phyloP scores from a whole-genome alignment of 2,888 invertebrate species.

The Hypena proboscidalis region DNA sequence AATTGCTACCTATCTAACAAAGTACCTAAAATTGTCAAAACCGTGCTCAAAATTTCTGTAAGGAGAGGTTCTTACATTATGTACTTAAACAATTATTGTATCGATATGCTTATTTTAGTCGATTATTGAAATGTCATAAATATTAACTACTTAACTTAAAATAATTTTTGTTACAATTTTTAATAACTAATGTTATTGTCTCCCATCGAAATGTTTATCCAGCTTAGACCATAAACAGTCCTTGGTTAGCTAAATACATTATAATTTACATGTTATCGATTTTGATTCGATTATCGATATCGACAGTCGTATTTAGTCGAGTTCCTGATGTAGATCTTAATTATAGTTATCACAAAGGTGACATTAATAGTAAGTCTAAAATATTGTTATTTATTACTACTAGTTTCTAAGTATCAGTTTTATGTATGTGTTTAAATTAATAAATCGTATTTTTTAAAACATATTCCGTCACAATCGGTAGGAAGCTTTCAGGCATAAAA shows the following conservation, averaged over 20 bases:
- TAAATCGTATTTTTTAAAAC: conserved; percentile 62
- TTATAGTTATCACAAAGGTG: conserved; percentile 32
- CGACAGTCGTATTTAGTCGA: conserved; percentile 38
- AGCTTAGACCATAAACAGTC: conserved; percentile 17
- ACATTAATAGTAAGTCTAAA: conserved; percentile 36
- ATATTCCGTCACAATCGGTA: conserved; percentile 74
- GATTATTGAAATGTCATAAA: conserved; percentile 32
- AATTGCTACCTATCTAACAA: conserved; percentile 22
- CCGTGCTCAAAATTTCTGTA: conserved; percentile 40
- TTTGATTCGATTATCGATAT: conserved; percentile 11
- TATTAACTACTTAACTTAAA: conserved; percentile 12
- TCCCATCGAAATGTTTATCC: conserved; percentile 25
- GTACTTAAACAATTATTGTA: conserved; percentile 41
- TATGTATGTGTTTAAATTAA: conserved; percentile 60
- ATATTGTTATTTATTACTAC: conserved; percentile 40
- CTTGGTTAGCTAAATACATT: conserved; percentile 9
- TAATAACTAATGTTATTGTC: conserved; percentile 13
- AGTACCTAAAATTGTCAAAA: conserved; percentile 20
- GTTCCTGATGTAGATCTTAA: conserved; percentile 50
- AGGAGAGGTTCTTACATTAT: conserved; percentile 26
- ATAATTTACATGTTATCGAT: conserved; percentile 19
- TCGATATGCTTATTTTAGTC: conserved; percentile 39
- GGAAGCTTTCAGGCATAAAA: conserved; percentile 77
- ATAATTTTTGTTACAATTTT: background rate
- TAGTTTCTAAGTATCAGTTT: conserved; percentile 42